Base-by-base conservation (phyloP, 2,888 invertebrate genomes). In the Nomada goodeniana region DNA sequence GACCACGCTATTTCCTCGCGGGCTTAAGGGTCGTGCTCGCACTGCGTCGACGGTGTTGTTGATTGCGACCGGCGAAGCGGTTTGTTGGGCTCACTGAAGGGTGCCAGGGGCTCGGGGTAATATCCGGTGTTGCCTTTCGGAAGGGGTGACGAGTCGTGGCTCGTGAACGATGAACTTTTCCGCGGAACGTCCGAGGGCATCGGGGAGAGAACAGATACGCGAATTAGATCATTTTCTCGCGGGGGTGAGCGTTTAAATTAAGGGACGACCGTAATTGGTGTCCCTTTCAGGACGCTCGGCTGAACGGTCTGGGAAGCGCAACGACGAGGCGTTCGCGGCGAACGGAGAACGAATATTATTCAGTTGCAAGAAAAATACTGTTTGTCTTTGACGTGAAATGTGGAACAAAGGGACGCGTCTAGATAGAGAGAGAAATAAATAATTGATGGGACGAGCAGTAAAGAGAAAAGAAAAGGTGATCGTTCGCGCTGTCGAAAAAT, bases 1-100 rank as follows among this genome's bases (percentile, higher is more conserved):
- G 47, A 13, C 47, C 47, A 7, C 61, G 70, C 59, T 67, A 76
- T 83, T 83, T 78, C 84, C 70, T 29, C 20, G 67, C 57, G 44
- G n/a, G 76, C 64, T 77, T 79, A 71, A 84, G 75, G 72, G 84
- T 73, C 59, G 61, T 63, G 61, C 55, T 15, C 26, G 69, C 42
- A 13, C 59, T 9, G 64, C 23, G 50, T 67, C 59, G 73, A 73
- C 72, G 68, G 69, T 20, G 65, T 75, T 67, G 86, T 78, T 80
- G 74, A 86, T 80, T 74, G 74, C 76, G 60, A 61, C 74, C 72
- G 85, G 57, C 85, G 78, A 74, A 50, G 61, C 65, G 76, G 72
- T 76, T 72, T 72, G 74, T 75, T 60, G 75, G 67, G 26, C 55
- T 72, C 53, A 55, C 70, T 18, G 76, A 72, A 69, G 80, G 80